These are phyloP conservation scores for Apamea anceps DNA, from an alignment of 2,888 invertebrate species.

Conservation along the genomic window DNA sequence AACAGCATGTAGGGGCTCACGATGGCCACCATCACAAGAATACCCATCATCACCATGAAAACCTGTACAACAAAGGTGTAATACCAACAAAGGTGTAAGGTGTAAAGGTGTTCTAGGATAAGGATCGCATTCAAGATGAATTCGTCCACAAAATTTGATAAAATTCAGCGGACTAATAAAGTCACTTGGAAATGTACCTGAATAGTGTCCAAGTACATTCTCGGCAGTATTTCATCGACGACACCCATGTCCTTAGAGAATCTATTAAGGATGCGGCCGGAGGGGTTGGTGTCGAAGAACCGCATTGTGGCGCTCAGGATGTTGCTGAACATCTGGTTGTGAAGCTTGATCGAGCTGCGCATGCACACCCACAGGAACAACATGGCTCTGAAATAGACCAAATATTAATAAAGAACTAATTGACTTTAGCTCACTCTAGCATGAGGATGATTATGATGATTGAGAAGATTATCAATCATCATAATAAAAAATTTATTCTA, in stretches of 20 bases:
- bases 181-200: slow-evolving; percentile 82
- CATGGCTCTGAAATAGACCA: slow-evolving; percentile 89
- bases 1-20: slow-evolving; percentile 92
- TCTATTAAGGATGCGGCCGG: slow-evolving; percentile 95
- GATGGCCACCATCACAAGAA: slow-evolving; percentile 93
- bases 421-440: background rate
- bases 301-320: slow-evolving; percentile 94
- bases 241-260: slow-evolving; percentile 96
- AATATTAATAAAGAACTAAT: background rate
- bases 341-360: slow-evolving; percentile 93
- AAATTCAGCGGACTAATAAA: background rate
- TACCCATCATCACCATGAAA: slow-evolving; percentile 92
- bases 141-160: background rate
- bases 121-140: background rate
- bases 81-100: background rate
- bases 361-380: slow-evolving; percentile 94
- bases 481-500: background rate
- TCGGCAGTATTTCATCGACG: slow-evolving; percentile 93
- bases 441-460: background rate
- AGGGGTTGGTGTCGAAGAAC: slow-evolving; percentile 96
- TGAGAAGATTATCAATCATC: background rate
- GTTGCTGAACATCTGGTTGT: slow-evolving; percentile 94
- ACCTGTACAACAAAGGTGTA: slow-evolving; percentile 81
- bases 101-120: too few species aligned
- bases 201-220: slow-evolving; percentile 91